Percentiles rank a stretch among this genome's conserved stretches.
Conservation (phyloP, 2,113 vertebrate genomes). For the Crotalus horridus region DNA sequence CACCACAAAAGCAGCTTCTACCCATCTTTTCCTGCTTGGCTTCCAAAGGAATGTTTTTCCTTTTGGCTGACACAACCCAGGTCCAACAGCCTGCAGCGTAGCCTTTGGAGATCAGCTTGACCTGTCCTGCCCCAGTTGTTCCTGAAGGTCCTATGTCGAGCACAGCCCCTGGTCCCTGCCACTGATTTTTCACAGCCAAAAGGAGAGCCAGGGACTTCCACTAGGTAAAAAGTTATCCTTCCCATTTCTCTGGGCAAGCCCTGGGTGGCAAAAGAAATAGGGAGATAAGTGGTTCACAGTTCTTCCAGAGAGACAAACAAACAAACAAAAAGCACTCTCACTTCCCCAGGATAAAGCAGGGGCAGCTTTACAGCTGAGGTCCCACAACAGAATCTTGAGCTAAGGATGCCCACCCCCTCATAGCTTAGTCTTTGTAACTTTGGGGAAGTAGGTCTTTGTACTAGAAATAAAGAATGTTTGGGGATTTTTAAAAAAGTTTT, state of each 20-base stretch:
- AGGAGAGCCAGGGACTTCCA: background rate
- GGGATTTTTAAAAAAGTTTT: background rate
- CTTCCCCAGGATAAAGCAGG: background rate
- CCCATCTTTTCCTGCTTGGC: background rate
- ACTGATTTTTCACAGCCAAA: background rate
- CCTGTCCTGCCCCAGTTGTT: background rate
- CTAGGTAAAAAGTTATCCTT: background rate
- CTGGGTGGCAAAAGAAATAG: background rate
- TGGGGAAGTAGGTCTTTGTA: background rate
- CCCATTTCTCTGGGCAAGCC: background rate
- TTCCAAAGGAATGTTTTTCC: background rate
- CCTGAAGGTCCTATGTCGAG: background rate
- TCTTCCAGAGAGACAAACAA: background rate
- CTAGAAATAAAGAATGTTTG: background rate
- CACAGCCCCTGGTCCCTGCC: background rate
- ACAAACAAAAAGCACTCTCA: background rate
- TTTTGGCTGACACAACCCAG: background rate
- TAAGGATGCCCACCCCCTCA: background rate
- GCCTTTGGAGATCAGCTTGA: background rate
- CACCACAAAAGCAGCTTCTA: background rate
- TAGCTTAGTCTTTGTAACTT: background rate
- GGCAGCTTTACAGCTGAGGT: background rate
- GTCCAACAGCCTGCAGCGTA: background rate
- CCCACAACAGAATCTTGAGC: background rate
- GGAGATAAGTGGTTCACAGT: background rate